A percentile compares a stretch with the other conserved stretches of the same genome.
Conservation (phyloP, 2,113 vertebrate genomes). For the Nyctereutes procyonoides region DNA sequence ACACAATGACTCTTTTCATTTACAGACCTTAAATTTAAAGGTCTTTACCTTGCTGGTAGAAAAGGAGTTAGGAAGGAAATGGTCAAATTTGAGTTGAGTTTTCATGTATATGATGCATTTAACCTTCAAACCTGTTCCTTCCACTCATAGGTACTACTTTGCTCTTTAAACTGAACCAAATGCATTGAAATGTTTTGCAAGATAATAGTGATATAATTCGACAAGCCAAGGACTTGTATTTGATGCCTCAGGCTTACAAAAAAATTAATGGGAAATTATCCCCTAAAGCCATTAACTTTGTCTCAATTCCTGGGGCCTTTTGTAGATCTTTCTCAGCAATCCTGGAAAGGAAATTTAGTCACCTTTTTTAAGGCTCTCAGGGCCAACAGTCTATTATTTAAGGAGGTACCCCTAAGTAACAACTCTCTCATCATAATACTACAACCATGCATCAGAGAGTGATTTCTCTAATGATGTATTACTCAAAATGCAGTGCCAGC, state of each 20-base stretch:
- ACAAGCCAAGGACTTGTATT: conserved; percentile 63
- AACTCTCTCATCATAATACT: conserved; percentile 79
- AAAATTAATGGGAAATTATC: conserved; percentile 46
- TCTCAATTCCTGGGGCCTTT: conserved; percentile 40
- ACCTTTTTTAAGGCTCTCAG: conserved; percentile 65
- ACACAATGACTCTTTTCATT: neutral
- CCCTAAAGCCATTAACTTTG: conserved; percentile 48
- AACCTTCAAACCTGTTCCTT: conserved; percentile 40
- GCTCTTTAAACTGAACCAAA: neutral
- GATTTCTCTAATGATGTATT: conserved; percentile 83
- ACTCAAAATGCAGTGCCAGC: conserved; percentile 72
- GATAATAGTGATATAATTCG: conserved; percentile 52
- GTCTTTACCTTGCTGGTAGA: neutral
- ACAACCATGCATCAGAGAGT: conserved; percentile 75
- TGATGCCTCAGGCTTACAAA: conserved; percentile 44
- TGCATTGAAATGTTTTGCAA: conserved; percentile 38
- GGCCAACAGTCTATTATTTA: conserved; percentile 75
- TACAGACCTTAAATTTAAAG: neutral
- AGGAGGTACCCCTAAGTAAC: conserved; percentile 75
- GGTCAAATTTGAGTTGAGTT: neutral
- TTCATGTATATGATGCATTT: conserved; percentile 1
- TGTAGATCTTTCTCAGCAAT: conserved; percentile 64
- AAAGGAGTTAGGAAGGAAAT: neutral
- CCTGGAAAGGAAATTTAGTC: conserved; percentile 75
- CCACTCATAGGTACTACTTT: neutral